Conservation (phyloP, 2,113 vertebrate species). For the Azemiops feae region DNA sequence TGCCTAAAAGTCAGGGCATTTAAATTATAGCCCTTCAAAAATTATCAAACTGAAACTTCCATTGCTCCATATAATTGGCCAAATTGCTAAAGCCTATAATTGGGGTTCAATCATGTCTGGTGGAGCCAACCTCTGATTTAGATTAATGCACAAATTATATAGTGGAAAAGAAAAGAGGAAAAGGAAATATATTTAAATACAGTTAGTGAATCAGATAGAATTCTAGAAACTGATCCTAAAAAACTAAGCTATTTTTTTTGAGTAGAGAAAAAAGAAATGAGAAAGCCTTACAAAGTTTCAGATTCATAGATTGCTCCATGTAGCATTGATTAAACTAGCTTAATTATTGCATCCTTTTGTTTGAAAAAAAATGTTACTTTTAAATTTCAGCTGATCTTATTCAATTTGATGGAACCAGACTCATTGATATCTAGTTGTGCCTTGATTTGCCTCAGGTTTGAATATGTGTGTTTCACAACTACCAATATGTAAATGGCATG, state of each 20-base stretch:
- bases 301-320: neutral
- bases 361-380: neutral
- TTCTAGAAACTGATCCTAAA: neutral
- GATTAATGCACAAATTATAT: neutral
- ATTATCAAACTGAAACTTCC: neutral
- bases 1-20: neutral
- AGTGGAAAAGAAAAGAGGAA: neutral
- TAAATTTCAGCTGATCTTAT: neutral
- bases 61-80: neutral
- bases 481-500: neutral
- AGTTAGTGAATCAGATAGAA: neutral
- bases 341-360: neutral
- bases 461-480: neutral
- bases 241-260: neutral
- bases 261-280: neutral
- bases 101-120: neutral
- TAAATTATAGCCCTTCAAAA: neutral
- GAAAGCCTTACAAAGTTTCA: neutral
- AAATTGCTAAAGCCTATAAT: neutral
- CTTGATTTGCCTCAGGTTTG: neutral
- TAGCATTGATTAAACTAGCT: neutral
- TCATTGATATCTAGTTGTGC: neutral
- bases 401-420: neutral
- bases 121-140: neutral
- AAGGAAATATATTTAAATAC: neutral